Base-by-base conservation (phyloP, 2,888 invertebrate species). In the Altica lythri region DNA sequence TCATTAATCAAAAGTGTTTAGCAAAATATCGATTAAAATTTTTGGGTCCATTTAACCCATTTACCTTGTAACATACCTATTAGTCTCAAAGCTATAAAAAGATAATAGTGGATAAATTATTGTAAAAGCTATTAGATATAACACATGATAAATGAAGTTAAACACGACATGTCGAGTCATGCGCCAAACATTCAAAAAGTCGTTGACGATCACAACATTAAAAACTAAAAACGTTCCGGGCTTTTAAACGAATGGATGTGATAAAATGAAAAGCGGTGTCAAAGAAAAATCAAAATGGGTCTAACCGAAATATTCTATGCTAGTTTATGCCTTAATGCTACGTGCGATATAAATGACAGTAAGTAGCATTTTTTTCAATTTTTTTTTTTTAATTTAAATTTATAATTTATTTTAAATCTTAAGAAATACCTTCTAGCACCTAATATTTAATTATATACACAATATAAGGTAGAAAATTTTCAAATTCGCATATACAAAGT, bases 251-350 rank as follows among this genome's bases (percentile, higher is more conserved):
- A 32, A n/a, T 42, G 22, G 10, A 10, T 2, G 10, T 4, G 14
- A 10, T 22, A 49, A 49, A 40, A 55, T 55, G 47, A 50, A 37
- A 47, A 48, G 35, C 29, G 34, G 53, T 5, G 42, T 42, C 9
- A 53, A 47, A 46, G 27, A 53, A 22, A 52, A 42, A 34, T 43
- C 5, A 29, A 8, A 2, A 68, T 68, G 68, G 64, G 64, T 45
- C 45, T 66, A 30, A 34, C 59, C 2, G 66, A 68, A 51, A 45
- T 67, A 29, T 52, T 66, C 19, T 38, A 67, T 12, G 55, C 63
- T 9, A 55, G 61, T 16, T 53, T 68, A 42, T 68, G 66, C 58
- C 55, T 68, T 2, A 67, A 68, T 46, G 52, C 59, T 10, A 66
- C 66, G 3, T 67, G 64, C 42, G 42, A 55, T 19, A 27, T 54